Percentiles rank a stretch among this genome's conserved stretches.
Evolutionary conservation across 2,888 invertebrate genomes (phyloP).

Genomic region (Dolichomitus sp.): DNA sequence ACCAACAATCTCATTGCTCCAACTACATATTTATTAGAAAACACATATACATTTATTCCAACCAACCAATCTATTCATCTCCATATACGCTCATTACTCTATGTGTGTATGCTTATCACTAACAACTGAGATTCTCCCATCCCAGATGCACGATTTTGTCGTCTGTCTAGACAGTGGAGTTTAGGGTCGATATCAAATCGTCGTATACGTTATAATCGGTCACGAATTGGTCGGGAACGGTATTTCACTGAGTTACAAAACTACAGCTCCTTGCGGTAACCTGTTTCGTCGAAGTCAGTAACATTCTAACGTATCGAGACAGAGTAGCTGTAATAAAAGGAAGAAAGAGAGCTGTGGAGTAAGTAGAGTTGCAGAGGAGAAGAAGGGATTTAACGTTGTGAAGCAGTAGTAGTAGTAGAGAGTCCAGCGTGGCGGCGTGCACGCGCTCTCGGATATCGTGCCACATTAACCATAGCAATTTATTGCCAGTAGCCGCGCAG

Average conservation of each 20-base stretch:
- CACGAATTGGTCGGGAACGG: slow-evolving; percentile 61
- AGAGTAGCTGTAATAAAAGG: slow-evolving; percentile 34
- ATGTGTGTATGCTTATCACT: neutral
- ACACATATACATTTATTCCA: no score
- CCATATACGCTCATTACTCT: neutral
- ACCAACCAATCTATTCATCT: neutral
- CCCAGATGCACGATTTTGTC: slow-evolving; percentile 12
- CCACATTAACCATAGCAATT: slow-evolving; percentile 77
- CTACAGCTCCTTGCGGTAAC: slow-evolving; percentile 53
- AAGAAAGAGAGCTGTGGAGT: slow-evolving; percentile 16
- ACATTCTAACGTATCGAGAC: slow-evolving; percentile 42
- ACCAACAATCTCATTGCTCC: no score
- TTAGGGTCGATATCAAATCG: slow-evolving; percentile 42
- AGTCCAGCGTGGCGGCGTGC: slow-evolving; percentile 49
- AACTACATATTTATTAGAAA: no score
- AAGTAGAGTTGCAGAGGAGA: slow-evolving; percentile 17
- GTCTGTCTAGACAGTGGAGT: neutral
- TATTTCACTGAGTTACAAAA: slow-evolving; percentile 54
- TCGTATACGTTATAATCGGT: slow-evolving; percentile 62
- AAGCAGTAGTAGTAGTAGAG: neutral
- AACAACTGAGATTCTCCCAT: neutral
- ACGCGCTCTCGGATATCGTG: slow-evolving; percentile 63
- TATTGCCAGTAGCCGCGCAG: slow-evolving; percentile 75
- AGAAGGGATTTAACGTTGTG: slow-evolving; percentile 45
- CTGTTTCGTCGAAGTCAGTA: slow-evolving; percentile 54